Evolutionary conservation across 2,113 vertebrate species (phyloP), one percentile per base, ranked within the genome.

Genomic region (Heteronetta atricapilla): DNA sequence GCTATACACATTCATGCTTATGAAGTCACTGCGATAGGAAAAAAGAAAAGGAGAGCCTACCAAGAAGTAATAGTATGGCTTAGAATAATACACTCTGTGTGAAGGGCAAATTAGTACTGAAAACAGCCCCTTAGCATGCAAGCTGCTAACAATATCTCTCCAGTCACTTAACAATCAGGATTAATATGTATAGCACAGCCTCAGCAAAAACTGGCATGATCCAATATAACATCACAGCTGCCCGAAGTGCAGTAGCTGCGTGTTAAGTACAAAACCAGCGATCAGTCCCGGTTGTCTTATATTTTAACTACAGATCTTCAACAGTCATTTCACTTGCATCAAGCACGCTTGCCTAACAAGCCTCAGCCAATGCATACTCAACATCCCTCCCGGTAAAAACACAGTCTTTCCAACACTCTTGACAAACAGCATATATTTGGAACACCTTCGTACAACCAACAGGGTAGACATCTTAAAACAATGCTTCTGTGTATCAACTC

Each of bases 351-450:
- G 87, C 83, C 75, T 73, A 91, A 82, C 80, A 63, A 74, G 87
- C 85, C 73, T 66, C 40, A 15, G 86, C 86, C 94, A 96, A 91
- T 8, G 74, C 56, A 89, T 81, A 86, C 79, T 70, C 80, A 82
- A 5, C 59, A 94, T 85, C 78, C 78, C 82, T 95, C 90, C 84
- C 52, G 92, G 36, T 82, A 82, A 97, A 93, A 94, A 94, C 67
- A 89, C 31, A 83, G 62, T 66, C 66, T 72, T 92, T 91, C 91
- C 82, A 96, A 90, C 82, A 64, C 53, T 72, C 88, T 89, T 48
- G 84, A 92, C 90, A 95, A 88, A 88, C 29, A 88, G n/a, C 53
- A 13, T 29, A 59, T 25, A 88, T 72, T 10, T 77, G 64, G 85
- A 94, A 67, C 42, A 86, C 76, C 70, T 92, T 42, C 86, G 55